Conservation (phyloP, 2,888 invertebrate genomes). For the Amiota communis region DNA sequence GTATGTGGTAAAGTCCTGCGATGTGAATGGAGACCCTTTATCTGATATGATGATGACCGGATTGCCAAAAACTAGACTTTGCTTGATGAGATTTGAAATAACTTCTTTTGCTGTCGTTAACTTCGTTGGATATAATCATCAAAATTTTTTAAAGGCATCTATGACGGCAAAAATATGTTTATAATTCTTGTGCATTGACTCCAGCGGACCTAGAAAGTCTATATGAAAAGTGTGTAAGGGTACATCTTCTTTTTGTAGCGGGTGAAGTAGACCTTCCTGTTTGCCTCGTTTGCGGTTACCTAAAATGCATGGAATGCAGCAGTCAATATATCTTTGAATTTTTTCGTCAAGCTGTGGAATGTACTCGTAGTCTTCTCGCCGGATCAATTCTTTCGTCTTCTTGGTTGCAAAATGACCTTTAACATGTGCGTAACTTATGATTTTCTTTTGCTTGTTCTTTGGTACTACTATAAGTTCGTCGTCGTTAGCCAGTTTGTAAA, state of each 20-base stretch:
- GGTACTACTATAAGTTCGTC: constrained; percentile 40
- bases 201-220: no score
- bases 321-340: constrained; percentile 38
- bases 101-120: no score
- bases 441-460: constrained; percentile 32
- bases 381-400: constrained; percentile 40
- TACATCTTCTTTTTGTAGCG: constrained; percentile 43
- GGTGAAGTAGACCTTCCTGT: constrained; percentile 42
- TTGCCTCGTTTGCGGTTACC: constrained; percentile 43
- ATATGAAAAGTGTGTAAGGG: constrained; percentile 49
- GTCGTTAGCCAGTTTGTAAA: constrained; percentile 40
- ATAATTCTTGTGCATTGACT: no score
- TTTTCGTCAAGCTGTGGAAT: constrained; percentile 43
- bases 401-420: constrained; percentile 46
- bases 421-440: constrained; percentile 45
- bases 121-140: no score
- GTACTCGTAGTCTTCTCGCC: constrained; percentile 41
- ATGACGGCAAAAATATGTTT: no score
- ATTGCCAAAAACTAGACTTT: no score
- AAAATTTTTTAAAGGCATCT: no score
- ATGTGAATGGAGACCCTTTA: constrained; percentile 59
- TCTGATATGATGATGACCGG: no score
- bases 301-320: constrained; percentile 43
- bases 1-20: constrained; percentile 58
- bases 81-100: no score